These are phyloP conservation scores for Brachypterus glaber DNA, from an alignment of 2,888 invertebrate genomes.

Conservation along the genomic window DNA sequence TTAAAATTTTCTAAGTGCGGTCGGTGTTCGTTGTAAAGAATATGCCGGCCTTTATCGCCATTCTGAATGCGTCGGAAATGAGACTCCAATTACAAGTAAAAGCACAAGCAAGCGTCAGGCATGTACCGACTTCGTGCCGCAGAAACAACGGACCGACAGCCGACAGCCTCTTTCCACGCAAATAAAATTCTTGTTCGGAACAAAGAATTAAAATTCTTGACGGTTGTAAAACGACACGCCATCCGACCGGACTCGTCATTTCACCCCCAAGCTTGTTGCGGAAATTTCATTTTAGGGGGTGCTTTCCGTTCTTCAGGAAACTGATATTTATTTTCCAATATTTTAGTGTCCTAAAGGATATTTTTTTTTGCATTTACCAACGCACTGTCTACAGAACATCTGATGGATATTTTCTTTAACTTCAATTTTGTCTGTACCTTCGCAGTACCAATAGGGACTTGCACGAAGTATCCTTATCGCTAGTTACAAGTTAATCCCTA, in stretches of 20 bases:
- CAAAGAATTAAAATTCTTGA: slow-evolving; percentile 39
- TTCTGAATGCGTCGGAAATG: slow-evolving; percentile 42
- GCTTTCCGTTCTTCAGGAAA: background rate
- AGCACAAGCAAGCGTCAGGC: slow-evolving; percentile 39
- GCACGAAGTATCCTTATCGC: too few species aligned
- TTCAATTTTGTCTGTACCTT: background rate
- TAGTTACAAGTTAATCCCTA: too few species aligned
- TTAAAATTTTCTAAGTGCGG: slow-evolving; percentile 42
- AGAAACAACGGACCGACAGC: slow-evolving; percentile 36
- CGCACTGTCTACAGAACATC: background rate
- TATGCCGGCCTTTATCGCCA: slow-evolving; percentile 40
- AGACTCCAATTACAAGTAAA: slow-evolving; percentile 40
- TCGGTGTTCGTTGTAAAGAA: slow-evolving; percentile 35
- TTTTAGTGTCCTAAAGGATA: too few species aligned
- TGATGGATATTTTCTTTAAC: background rate
- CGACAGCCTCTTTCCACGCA: slow-evolving; percentile 28
- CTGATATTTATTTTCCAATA: too few species aligned
- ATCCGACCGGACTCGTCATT: slow-evolving; percentile 7
- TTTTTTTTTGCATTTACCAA: background rate
- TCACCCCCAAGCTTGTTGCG: background rate
- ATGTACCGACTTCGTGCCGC: slow-evolving; percentile 39
- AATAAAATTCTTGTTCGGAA: slow-evolving; percentile 37
- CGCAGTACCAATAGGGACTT: too few species aligned
- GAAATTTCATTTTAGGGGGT: background rate
- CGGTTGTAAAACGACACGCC: slow-evolving; percentile 34